Percentiles rank a stretch among this genome's conserved stretches.
Evolutionary conservation across 92 coral and sea anemone species (phyloP).

Genomic region (Montipora capitata): DNA sequence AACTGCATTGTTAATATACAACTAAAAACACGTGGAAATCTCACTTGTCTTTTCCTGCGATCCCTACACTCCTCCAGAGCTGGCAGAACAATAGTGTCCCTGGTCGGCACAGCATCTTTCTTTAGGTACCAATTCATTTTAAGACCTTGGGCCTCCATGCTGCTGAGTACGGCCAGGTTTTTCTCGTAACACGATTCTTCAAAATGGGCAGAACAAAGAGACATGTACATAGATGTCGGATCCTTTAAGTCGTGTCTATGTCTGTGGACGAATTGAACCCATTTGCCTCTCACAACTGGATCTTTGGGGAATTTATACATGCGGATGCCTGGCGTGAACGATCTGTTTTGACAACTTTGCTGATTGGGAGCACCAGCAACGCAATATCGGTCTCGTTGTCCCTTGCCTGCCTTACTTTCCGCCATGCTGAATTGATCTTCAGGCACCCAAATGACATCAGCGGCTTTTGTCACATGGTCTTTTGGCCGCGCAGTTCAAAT

Average conservation of each 20-base stretch:
- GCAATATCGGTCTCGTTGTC: not conserved
- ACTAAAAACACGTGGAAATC: conserved; percentile 12
- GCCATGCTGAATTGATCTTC: conserved; percentile 16
- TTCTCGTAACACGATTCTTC: conserved; percentile 25
- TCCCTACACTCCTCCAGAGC: conserved; percentile 17
- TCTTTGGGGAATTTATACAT: not conserved
- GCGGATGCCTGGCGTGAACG: not conserved
- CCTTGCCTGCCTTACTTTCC: not conserved
- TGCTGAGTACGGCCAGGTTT: conserved; percentile 3
- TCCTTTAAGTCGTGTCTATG: not conserved
- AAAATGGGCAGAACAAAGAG: conserved; percentile 49
- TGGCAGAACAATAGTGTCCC: conserved; percentile 33
- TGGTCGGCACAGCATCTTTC: conserved; percentile 40
- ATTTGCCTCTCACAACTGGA: conserved; percentile 18
- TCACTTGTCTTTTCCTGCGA: conserved; percentile 55
- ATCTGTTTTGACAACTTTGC: not conserved
- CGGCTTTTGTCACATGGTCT: no score
- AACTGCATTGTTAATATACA: not conserved
- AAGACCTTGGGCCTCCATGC: conserved; percentile 1
- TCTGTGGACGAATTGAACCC: not conserved
- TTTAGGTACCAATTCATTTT: conserved; percentile 4
- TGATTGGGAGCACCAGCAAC: not conserved
- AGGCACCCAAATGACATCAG: no score
- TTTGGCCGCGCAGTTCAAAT: no score
- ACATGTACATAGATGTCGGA: conserved; percentile 6